Conservation (phyloP, 2,888 invertebrate species). For the Tachystola acroxantha region DNA sequence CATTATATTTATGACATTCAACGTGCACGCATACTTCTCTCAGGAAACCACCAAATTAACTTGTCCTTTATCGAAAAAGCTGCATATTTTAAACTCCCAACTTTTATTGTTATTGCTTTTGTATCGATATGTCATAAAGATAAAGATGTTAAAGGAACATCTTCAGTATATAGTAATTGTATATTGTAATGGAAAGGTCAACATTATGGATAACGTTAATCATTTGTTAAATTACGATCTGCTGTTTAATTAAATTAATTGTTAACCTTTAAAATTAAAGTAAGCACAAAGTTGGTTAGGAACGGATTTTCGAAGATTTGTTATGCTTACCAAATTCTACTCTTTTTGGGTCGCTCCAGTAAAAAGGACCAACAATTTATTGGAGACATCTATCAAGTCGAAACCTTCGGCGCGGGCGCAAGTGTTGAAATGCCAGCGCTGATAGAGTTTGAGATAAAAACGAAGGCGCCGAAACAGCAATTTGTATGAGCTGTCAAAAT, state of each 20-base stretch:
- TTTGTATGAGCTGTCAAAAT: constrained; percentile 61
- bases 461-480: constrained; percentile 56
- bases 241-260: no score
- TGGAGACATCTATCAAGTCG: constrained; percentile 37
- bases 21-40: no score
- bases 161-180: no score
- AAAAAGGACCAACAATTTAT: constrained; percentile 21
- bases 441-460: constrained; percentile 48
- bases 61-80: constrained; percentile 26
- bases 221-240: no score
- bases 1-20: no score
- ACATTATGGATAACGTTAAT: no score
- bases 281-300: no score
- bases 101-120: constrained; percentile 22
- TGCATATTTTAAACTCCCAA: constrained; percentile 17
- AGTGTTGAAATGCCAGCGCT: constrained; percentile 43
- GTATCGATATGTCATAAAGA: constrained; percentile 14
- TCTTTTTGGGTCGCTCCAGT: constrained; percentile 32
- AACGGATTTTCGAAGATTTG: no score
- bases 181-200: no score
- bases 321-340: no score
- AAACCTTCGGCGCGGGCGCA: constrained; percentile 16
- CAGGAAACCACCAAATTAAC: constrained; percentile 20
- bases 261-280: no score
- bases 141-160: constrained; percentile 4